Conservation (phyloP, 2,797 vertebrate species). For the Steatocranus sp. region DNA sequence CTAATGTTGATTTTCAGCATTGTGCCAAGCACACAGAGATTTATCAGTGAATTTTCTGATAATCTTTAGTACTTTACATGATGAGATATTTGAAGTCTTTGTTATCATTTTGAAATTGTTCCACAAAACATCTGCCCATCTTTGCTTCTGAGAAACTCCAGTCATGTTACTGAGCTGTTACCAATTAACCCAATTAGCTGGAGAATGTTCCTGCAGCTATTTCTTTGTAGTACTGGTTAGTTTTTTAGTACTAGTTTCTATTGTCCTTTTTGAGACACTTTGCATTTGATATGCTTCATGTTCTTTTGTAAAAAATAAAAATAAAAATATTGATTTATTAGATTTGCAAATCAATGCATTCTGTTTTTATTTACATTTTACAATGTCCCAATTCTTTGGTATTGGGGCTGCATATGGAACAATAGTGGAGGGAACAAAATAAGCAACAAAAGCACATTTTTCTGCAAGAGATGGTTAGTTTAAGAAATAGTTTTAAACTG, state of each 20-base stretch:
- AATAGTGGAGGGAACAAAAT: not conserved
- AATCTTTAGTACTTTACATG: not conserved
- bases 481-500: not conserved
- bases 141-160: not conserved
- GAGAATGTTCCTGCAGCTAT: not conserved
- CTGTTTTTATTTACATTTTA: not conserved
- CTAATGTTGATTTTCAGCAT: not conserved
- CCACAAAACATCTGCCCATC: not conserved
- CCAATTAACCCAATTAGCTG: not conserved
- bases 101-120: not conserved
- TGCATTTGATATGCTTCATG: not conserved
- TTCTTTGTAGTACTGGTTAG: not conserved
- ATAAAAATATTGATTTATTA: fast-evolving
- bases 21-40: not conserved
- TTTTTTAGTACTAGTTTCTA: not conserved
- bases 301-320: not conserved
- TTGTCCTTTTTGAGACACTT: not conserved
- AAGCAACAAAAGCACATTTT: not conserved
- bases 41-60: not conserved
- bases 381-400: not conserved
- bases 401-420: not conserved
- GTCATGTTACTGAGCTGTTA: not conserved
- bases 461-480: not conserved
- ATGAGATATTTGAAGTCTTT: not conserved
- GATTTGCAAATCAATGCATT: not conserved